Evolutionary conservation across 2,113 vertebrate genomes (phyloP).

Genomic region (Danio rerio): GRCz12tu NC_133191.1:31969501-31970000

Average conservation of each 20-base stretch:
- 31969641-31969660: background rate
- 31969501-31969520: background rate
- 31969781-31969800: slow-evolving; percentile 13
- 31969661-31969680: background rate
- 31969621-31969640: background rate
- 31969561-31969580: background rate
- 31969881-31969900: background rate
- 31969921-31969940: slow-evolving; percentile 28
- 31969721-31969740: slow-evolving; percentile 18
- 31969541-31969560: background rate
- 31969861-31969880: slow-evolving; percentile 23
- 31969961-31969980: slow-evolving; percentile 11
- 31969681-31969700: slow-evolving; percentile 13
- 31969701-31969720: slow-evolving; percentile 47
- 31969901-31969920: background rate
- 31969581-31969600: background rate
- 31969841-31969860: slow-evolving; percentile 43
- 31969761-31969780: background rate
- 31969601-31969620: background rate
- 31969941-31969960: slow-evolving; percentile 4
- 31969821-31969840: slow-evolving; percentile 17
- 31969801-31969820: slow-evolving; percentile 1
- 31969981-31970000: slow-evolving; percentile 21
- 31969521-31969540: background rate
- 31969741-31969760: background rate